Base-by-base conservation (phyloP, 2,888 invertebrate species). In the Chesias legatella region DNA sequence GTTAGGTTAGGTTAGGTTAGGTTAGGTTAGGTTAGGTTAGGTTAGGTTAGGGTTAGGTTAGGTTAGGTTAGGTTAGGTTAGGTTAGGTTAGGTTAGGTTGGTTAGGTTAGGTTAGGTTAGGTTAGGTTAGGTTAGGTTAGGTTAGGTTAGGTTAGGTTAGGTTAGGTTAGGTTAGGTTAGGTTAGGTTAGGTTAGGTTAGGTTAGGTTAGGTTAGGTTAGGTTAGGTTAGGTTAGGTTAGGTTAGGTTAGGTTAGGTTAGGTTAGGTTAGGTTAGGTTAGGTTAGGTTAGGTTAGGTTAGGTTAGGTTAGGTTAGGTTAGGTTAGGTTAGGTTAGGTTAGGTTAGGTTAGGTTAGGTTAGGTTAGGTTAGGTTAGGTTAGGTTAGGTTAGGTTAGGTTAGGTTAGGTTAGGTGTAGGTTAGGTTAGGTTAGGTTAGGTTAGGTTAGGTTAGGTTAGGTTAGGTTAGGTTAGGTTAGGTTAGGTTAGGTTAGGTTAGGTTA, bases 121-220 rank as follows among this genome's bases (percentile, higher is more conserved):
- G 45, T 43, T 46, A 39, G 48, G 40, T 44, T 44, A 37, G 43
- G 46, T 43, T 44, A 41, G 39, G 41, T 42, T 38, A 37, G 28
- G 41, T 35, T 49, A 49, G 52, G 49, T 48, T 49, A 48, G 50
- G 48, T 48, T 45, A 53, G 48, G 48, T 52, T 51, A 49, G 53
- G 53, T 51, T 51, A 48, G 51, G 48, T 51, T 51, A 46, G 55
- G 51, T 53, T 56, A 51, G 51, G 51, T 51, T 51, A 53, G 52
- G 55, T 55, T 52, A 52, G 49, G 53, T 59, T 56, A 56, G 57
- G 57, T 51, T 51, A 50, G 50, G 50, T 50, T 50, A 43, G 50
- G 50, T 56, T 60, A 47, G 51, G 52, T 48, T 49, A 50, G 53
- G 52, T 52, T 53, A 48, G 51, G 53, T 52, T 53, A 50, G 50